Evolutionary conservation across 1,140 invertebrate species (phyloP).

Genomic region (Plodia interpunctella): DNA sequence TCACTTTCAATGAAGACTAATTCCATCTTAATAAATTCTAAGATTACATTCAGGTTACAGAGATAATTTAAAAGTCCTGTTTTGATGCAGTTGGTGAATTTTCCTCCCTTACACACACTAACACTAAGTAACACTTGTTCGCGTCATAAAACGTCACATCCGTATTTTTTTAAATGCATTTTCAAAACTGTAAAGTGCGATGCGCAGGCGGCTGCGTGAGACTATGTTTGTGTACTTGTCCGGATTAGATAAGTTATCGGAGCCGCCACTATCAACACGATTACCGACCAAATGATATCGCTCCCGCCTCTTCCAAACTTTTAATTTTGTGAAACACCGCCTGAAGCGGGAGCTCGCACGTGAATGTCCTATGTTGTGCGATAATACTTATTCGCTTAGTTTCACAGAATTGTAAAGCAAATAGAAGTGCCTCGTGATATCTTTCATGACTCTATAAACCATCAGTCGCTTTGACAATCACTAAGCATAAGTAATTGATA

Average conservation of each 20-base stretch:
- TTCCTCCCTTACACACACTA: not conserved
- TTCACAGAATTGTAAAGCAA: no score
- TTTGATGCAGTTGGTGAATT: no score
- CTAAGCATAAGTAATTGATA: no score
- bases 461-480: no score
- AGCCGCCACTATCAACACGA: not conserved
- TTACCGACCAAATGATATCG: not conserved
- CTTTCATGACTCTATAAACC: no score
- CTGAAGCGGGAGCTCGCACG: not conserved
- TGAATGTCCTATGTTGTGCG: not conserved
- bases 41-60: no score
- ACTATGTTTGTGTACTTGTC: not conserved
- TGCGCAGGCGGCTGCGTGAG: not conserved
- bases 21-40: no score
- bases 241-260: not conserved
- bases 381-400: not conserved
- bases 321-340: not conserved
- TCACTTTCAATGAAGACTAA: no score
- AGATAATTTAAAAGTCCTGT: not conserved
- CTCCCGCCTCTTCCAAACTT: not conserved
- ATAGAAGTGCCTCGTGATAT: no score
- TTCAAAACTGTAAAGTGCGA: not conserved
- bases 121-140: not conserved
- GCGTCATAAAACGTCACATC: not conserved
- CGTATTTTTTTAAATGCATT: not conserved